Evolutionary conservation across 2,888 invertebrate species (phyloP).

Genomic region (Apodemia hepburni): DNA sequence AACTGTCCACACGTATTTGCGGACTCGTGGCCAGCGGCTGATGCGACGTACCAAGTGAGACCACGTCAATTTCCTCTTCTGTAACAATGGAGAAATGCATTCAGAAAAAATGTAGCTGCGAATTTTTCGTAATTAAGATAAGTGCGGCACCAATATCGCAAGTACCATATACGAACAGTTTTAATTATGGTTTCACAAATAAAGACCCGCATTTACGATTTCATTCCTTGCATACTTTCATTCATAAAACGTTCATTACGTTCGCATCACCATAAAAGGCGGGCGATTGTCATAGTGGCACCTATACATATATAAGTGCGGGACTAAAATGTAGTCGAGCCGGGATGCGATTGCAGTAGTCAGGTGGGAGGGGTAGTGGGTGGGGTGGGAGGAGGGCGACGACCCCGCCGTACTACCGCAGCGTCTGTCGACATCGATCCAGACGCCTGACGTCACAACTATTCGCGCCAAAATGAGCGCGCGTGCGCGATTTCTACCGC

Average conservation of each 20-base stretch:
- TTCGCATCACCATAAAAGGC: constrained; percentile 63
- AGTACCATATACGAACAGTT: constrained; percentile 17
- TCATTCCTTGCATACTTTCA: constrained; percentile 54
- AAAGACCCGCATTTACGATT: constrained; percentile 42
- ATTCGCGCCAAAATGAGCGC: constrained; percentile 79
- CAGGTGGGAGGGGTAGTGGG: constrained; percentile 58
- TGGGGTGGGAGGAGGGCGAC: constrained; percentile 62
- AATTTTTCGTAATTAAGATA: constrained; percentile 10
- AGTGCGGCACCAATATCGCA: background rate
- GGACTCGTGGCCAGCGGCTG: constrained; percentile 49
- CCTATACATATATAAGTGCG: constrained; percentile 47
- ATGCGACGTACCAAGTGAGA: constrained; percentile 79
- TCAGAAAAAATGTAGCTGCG: constrained; percentile 21
- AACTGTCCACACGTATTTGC: constrained; percentile 58
- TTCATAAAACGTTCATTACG: constrained; percentile 59
- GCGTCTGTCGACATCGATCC: constrained; percentile 81
- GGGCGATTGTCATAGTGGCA: constrained; percentile 56
- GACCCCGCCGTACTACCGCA: constrained; percentile 79
- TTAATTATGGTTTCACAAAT: constrained; percentile 28
- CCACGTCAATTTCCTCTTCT: constrained; percentile 94
- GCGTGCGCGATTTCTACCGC: constrained; percentile 73
- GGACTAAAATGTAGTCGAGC: constrained; percentile 56
- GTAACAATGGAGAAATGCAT: constrained; percentile 68
- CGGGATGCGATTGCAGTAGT: constrained; percentile 74
- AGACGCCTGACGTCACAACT: constrained; percentile 78